These are phyloP conservation scores for Amazona guildingii DNA, from an alignment of 2,113 vertebrate species.

Conservation along the genomic window DNA sequence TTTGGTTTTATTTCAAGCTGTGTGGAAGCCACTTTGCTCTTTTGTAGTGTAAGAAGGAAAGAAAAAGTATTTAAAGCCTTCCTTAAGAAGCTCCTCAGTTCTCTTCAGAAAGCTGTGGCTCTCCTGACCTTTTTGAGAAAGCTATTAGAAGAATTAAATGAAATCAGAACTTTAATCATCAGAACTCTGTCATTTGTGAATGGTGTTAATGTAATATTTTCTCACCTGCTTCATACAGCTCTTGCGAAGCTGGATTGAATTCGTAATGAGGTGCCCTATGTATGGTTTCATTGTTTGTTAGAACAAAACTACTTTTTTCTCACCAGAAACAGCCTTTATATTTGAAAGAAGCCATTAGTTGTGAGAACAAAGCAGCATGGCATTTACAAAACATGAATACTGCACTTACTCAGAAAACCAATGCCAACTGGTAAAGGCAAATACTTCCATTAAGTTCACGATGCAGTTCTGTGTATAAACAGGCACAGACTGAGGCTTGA, in stretches of 20 bases:
- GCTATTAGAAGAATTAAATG: slow-evolving; percentile 8
- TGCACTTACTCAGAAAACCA: not conserved
- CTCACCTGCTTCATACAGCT: not conserved
- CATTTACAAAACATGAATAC: not conserved
- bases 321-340: not conserved
- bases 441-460: not conserved
- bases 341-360: not conserved
- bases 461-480: not conserved
- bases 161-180: not conserved
- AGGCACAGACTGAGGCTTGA: not conserved
- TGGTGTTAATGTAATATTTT: slow-evolving; percentile 19
- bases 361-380: not conserved
- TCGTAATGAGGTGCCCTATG: not conserved
- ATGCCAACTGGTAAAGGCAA: not conserved
- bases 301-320: not conserved
- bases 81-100: not conserved
- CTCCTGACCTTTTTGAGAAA: slow-evolving; percentile 26
- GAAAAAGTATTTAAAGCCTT: not conserved
- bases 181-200: not conserved
- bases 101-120: not conserved
- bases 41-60: not conserved
- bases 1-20: not conserved
- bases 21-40: not conserved
- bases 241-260: not conserved
- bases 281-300: not conserved